Evolutionary conservation across 2,888 invertebrate genomes (phyloP).

Genomic region (Ernsta delagoae): DNA sequence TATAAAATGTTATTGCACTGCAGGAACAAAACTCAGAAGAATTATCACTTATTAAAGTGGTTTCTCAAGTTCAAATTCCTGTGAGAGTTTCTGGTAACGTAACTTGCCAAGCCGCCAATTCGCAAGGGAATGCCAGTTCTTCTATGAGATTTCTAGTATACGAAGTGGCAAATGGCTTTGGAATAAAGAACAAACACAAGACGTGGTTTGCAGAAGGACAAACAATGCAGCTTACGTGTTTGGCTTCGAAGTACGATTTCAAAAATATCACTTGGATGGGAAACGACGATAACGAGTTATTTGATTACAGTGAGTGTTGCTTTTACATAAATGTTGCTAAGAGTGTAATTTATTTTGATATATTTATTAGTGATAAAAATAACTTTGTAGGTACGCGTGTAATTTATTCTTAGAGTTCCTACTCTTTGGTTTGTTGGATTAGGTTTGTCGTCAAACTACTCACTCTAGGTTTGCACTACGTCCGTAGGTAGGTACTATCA

Average conservation of each 20-base stretch:
- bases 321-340: too few species aligned
- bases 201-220: constrained; percentile 62
- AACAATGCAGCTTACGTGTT: constrained; percentile 56
- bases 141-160: constrained; percentile 56
- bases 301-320: constrained; percentile 48
- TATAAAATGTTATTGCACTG: too few species aligned
- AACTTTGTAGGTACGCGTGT: too few species aligned
- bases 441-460: too few species aligned
- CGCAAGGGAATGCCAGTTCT: neutral
- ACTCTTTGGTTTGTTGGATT: too few species aligned
- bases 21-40: constrained; percentile 10
- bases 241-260: constrained; percentile 67
- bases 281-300: constrained; percentile 42
- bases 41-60: constrained; percentile 42
- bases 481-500: too few species aligned
- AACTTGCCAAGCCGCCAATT: constrained; percentile 59
- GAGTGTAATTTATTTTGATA: neutral
- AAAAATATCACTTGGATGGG: constrained; percentile 61
- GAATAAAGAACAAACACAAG: constrained; percentile 52
- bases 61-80: constrained; percentile 52
- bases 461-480: too few species aligned
- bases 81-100: constrained; percentile 57
- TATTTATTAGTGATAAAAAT: neutral
- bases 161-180: constrained; percentile 67
- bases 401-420: too few species aligned